Evolutionary conservation across 2,888 invertebrate genomes (phyloP), one percentile per base, ranked within the genome.

Genomic region (Lithophane ornitopus): DNA sequence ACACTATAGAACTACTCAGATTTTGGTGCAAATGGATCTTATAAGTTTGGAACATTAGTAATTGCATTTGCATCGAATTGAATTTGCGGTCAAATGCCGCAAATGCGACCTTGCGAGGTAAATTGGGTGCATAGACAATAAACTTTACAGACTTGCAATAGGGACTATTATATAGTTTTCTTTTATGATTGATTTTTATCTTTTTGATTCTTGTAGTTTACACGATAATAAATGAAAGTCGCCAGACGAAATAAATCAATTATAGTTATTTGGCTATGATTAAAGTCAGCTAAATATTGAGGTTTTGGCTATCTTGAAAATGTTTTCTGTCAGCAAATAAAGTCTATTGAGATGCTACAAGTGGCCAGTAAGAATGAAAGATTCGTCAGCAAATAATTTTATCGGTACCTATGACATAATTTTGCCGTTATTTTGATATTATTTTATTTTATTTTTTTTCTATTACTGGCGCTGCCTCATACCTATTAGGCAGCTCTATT

Each of bases 41-140:
- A 61, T 66, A 66, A 85, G 70, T 85, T 83, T 11, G 39, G 49
- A 65, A 76, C 54, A 70, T 71, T 71, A 63, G 74, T 82, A 78
- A 85, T 80, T 85, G 74, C 76, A 76, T 83, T 81, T 83, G 83
- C 78, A 76, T 79, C 71, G 16, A 66, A 72, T 74, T 71, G 70
- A 83, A 70, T 75, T 74, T 78, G 73, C 54, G 82, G 75, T 82
- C 56, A 28, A 56, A 62, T 41, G 46, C 56, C 58, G 66, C 61
- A 52, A 12, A 46, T 63, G 63, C 41, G 19, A 76, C 52, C 41
- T 62, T 73, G 39, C 14, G 3, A 46, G 8, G 28, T 67, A 56
- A 77, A 73, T 73, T 73, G 44, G 61, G 3, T 54, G 34, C 14
- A 65, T 76, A 49, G 34, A 59, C 49, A 44, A 54, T 28, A 59